Base-by-base conservation (phyloP, 2,797 vertebrate species). In the Rachycentron canadum region DNA sequence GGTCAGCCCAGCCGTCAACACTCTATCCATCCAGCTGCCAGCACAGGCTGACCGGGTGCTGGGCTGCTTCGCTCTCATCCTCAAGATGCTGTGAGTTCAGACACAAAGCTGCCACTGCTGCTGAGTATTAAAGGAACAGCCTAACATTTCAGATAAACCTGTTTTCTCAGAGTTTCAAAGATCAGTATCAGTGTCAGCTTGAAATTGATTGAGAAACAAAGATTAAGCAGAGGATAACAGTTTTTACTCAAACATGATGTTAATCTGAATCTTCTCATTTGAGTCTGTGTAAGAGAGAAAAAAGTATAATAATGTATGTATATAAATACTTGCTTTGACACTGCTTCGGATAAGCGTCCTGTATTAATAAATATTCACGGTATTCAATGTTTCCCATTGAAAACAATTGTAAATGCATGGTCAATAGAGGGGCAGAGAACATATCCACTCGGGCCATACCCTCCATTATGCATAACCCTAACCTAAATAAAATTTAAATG, bases 1-100 rank as follows among this genome's bases (percentile, higher is more conserved):
- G 95, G 98, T 99, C 94, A 99, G 98, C 92, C 98, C 98, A 0
- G 96, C 97, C 21, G 96, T 97, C 91, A 99, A 95, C 92, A 96
- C 96, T 75, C 95, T 99, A 88, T 98, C 97, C 95, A 99, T 99
- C 70, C 98, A 99, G 94, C 96, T 99, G 83, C 98, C 97, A 0
- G 95, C 97, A 12, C 97, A 99, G 90, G 98, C 98, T 0, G 98
- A 99, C 93, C 95, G 97, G 28, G 97, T 99, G n/a, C 96, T 99
- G 26, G 96, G 96, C 89, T 99, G 98, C 95, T 99, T 97, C 1
- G 98, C 98, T 56, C 97, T 99, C 82, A 99, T 99, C 85, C 97
- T 99, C 83, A 99, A 98, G 93, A 98, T 99, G 96, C 96, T 99
- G 98, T 99, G 92, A 99, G 98, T 97, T 59, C 1, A 50, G 36